Base-by-base conservation (phyloP, 2,113 vertebrate genomes). In the Poecilia latipinna region DNA sequence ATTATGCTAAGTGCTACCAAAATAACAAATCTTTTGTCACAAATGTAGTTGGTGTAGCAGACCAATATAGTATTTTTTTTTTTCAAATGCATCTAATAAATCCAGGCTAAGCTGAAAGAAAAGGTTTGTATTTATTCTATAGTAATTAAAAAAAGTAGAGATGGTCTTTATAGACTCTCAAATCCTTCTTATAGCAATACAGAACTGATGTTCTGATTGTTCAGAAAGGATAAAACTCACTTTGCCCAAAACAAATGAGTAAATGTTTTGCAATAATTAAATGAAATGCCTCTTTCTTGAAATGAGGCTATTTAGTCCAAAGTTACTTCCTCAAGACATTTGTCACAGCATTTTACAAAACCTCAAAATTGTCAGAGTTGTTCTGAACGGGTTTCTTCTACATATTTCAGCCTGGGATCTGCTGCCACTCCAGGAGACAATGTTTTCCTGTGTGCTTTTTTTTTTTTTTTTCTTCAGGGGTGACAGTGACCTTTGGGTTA, bases 341-440 rank as follows among this genome's bases (percentile, higher is more conserved):
- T 80, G 54, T 74, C 69, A 70, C 61, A 0, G 0, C 39, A 35
- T 22, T 61, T 77, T 66, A 83, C 78, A 66, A 83, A 82, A 69
- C 31, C 31, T 26, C 0, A 42, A 31, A 80, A 66, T 6, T 83
- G 10, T 8, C 39, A 60, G 33, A 32, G 66, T 63, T 62, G 65
- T 60, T 66, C 76, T 68, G 65, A 4, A 15, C 8, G 8, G 7
- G 24, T 48, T 54, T 77, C 60, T 65, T 28, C 65, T 74, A 70
- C 51, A 72, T 44, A 80, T 90, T 90, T 91, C 86, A 88, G 86
- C 65, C 31, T 73, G 66, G 33, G 74, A 70, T 79, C 70, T 84
- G 84, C 87, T 89, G 80, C 78, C 80, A 82, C 86, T 86, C 51
- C 31, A 68, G 81, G 60, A 37, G 63, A 77, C 48, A 73, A 12